Conservation (phyloP, 1,140 invertebrate species). For the Drosophila sp. region DNA sequence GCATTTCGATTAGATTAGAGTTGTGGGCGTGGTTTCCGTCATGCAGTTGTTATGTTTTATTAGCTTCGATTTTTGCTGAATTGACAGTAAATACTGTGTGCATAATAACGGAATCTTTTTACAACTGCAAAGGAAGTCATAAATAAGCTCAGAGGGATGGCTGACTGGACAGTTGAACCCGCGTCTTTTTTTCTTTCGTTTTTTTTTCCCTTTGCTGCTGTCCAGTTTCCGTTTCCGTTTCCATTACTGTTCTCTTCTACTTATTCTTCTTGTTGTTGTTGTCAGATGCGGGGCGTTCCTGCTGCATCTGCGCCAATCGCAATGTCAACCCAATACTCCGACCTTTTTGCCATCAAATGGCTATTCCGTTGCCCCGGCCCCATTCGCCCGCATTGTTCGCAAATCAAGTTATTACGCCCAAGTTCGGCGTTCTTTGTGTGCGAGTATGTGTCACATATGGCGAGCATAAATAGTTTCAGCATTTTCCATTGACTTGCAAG, state of each 20-base stretch:
- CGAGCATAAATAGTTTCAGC: constrained; percentile 71
- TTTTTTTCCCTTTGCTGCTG: constrained; percentile 2
- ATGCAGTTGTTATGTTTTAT: constrained; percentile 71
- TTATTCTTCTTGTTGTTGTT: constrained; percentile 11
- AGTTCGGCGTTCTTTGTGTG: constrained; percentile 25
- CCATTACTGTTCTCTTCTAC: not conserved
- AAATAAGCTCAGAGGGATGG: constrained; percentile 60
- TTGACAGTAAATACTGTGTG: constrained; percentile 69
- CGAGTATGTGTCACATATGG: constrained; percentile 70
- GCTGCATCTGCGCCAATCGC: constrained; percentile 64
- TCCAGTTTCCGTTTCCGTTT: constrained; percentile 27
- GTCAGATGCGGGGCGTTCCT: constrained; percentile 46
- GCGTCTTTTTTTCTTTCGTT: constrained; percentile 33
- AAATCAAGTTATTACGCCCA: constrained; percentile 78
- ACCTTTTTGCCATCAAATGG: not conserved
- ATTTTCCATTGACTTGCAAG: constrained; percentile 56
- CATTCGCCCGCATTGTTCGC: constrained; percentile 63
- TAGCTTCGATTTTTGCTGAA: constrained; percentile 71
- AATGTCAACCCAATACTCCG: not conserved
- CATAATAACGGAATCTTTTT: constrained; percentile 61
- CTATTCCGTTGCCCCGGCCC: constrained; percentile 18
- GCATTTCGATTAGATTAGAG: constrained; percentile 4
- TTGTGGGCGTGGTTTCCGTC: constrained; percentile 40
- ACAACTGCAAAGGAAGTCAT: constrained; percentile 74
- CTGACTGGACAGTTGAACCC: constrained; percentile 66